Conservation (phyloP, 1,140 invertebrate species). For the Pseudomyrmex pallidus region DNA sequence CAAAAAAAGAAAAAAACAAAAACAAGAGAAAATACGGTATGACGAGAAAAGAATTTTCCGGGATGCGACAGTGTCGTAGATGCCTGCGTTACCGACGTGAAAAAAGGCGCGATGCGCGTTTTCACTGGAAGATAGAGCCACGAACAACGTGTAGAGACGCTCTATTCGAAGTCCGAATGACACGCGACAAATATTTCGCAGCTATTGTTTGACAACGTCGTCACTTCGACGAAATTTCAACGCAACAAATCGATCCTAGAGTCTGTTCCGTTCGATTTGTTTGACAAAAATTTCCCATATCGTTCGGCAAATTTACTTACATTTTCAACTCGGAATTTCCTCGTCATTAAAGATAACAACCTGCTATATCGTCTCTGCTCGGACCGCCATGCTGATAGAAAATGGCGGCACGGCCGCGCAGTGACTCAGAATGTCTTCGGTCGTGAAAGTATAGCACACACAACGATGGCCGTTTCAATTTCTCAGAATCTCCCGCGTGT, state of each 20-base stretch:
- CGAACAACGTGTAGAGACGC: conserved; percentile 61
- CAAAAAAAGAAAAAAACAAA: no score
- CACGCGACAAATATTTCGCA: conserved; percentile 7
- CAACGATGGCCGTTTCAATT: conserved; percentile 17
- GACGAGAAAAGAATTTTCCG: conserved; percentile 53
- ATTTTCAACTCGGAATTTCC: background rate
- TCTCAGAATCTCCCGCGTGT: conserved; percentile 17
- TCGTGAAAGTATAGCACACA: conserved; percentile 5
- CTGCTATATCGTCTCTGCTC: background rate
- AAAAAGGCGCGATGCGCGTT: conserved; percentile 62
- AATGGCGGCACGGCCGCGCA: conserved; percentile 24
- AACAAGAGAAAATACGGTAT: background rate
- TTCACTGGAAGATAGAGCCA: conserved; percentile 81
- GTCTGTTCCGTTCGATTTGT: background rate
- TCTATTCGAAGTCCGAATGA: conserved; percentile 18
- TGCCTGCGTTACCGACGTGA: conserved; percentile 74
- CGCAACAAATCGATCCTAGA: background rate
- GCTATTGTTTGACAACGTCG: background rate
- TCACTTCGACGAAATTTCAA: background rate
- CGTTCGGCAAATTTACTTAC: background rate
- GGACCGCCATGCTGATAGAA: conserved; percentile 19
- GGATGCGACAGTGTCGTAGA: conserved; percentile 13
- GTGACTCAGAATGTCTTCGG: conserved; percentile 1
- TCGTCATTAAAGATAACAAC: background rate
- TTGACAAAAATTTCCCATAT: no score